Evolutionary conservation across 1,140 invertebrate species (phyloP), one percentile per base, ranked within the genome.

Genomic region (Listronotus oregonensis): DNA sequence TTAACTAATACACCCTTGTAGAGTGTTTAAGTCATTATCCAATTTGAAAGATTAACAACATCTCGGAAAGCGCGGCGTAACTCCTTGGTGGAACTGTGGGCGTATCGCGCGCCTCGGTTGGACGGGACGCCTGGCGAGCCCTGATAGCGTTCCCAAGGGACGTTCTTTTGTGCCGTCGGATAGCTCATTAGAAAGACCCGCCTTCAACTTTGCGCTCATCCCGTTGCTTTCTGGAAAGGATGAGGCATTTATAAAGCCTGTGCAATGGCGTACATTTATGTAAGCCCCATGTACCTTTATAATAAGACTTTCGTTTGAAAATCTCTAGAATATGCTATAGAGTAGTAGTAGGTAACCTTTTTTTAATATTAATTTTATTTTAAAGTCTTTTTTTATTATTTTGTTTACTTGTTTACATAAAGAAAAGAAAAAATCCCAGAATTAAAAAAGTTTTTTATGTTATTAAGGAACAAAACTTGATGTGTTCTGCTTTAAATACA

Each of bases 111-210:
- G 42, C 42, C 42, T 44, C 42, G 42, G n/a, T 44, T 18, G 42
- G 42, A 44, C 42, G 42, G 42, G 42, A 44, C 42, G 42, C 42
- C 42, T 44, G 42, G 42, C 42, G 42, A 44, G n/a, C 17, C 42
- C 42, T 18, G 42, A 44, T 44, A 44, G 42, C 42, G 42, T 18
- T 44, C 42, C 42, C 42, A 12, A n/a, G 42, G 42, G 42, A 44
- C 42, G 17, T n/a, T 44, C 42, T 44, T 44, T 44, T 44, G 14
- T 44, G 42, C 42, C 42, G 17, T n/a, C 42, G 42, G 14, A n/a
- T 14, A 44, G n/a, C 42, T 44, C 42, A 44, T 44, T 44, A 44
- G 42, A 18, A 44, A 44, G 42, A 18, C 42, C 42, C 42, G 42
- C 42, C 42, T 44, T 18, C 42, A 4, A 15, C 42, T 44, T 44